phyloP scores from a whole-genome alignment of 2,888 invertebrate genomes.

The Rhimphoctona megacephalus region DNA sequence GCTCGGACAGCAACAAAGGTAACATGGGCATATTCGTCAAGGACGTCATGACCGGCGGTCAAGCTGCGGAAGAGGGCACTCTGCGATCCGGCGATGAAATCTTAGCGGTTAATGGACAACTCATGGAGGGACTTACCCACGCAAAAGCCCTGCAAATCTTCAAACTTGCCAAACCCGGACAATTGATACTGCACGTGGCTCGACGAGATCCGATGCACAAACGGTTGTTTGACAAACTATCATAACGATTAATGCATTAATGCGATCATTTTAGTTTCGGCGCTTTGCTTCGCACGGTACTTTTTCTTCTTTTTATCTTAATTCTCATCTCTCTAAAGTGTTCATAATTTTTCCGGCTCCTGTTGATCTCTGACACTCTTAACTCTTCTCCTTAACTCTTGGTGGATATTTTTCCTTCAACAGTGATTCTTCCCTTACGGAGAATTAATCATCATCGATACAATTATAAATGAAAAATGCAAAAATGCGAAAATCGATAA shows the following conservation, averaged over 20 bases:
- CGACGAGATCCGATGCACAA: constrained; percentile 84
- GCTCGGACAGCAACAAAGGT: constrained; percentile 87
- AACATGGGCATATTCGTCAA: constrained; percentile 88
- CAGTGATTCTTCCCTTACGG: neutral
- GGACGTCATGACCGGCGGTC: constrained; percentile 87
- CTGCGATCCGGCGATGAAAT: constrained; percentile 88
- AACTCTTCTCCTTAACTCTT: neutral
- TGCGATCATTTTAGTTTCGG: constrained; percentile 73
- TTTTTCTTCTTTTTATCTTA: constrained; percentile 31
- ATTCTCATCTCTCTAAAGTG: neutral
- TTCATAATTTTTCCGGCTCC: neutral
- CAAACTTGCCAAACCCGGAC: constrained; percentile 87
- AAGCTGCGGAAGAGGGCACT: constrained; percentile 87
- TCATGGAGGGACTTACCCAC: constrained; percentile 87
- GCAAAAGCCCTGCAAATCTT: constrained; percentile 87
- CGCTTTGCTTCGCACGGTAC: constrained; percentile 76
- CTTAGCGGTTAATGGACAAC: constrained; percentile 87
- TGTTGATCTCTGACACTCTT: neutral
- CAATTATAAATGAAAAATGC: neutral
- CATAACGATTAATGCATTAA: constrained; percentile 60
- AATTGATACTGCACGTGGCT: constrained; percentile 86
- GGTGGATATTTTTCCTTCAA: neutral
- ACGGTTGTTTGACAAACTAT: constrained; percentile 76
- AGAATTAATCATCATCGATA: neutral
- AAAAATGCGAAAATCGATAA: neutral